A percentile compares a stretch with the other conserved stretches of the same genome.
phyloP scores from a whole-genome alignment of 2,888 invertebrate genomes.

The Gandaritis pyraliata region DNA sequence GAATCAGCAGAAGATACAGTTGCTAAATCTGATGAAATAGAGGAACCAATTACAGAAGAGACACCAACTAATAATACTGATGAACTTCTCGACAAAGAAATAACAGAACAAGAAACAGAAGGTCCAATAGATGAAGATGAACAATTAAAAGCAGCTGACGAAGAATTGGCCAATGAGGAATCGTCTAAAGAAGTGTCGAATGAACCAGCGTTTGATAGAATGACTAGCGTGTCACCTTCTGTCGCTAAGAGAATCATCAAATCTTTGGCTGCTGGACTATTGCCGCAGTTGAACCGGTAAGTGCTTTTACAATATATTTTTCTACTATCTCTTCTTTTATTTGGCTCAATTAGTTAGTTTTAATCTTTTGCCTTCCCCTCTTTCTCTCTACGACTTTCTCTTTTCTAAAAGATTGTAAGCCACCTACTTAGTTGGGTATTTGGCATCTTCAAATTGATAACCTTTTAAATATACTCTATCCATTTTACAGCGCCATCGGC shows the following conservation, averaged over 20 bases:
- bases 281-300: conserved; percentile 91
- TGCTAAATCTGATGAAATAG: conserved; percentile 42
- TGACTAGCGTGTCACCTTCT: conserved; percentile 86
- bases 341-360: too few species aligned
- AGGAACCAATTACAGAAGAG: conserved; percentile 51
- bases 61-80: conserved; percentile 50
- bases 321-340: too few species aligned
- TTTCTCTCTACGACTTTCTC: too few species aligned
- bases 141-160: conserved; percentile 69
- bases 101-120: conserved; percentile 27
- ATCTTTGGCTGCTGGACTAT: conserved; percentile 87
- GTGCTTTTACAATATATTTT: conserved; percentile 23
- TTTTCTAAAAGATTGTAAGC: too few species aligned
- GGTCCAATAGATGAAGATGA: conserved; percentile 57
- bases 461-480: background rate
- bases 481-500: conserved; percentile 66
- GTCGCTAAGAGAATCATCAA: conserved; percentile 91
- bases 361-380: too few species aligned
- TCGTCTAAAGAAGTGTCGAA: conserved; percentile 57
- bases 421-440: too few species aligned
- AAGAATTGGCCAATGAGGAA: conserved; percentile 66
- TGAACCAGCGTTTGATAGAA: conserved; percentile 70
- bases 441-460: too few species aligned
- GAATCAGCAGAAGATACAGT: conserved; percentile 42
- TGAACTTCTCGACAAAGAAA: conserved; percentile 51